Evolutionary conservation across 2,113 vertebrate species (phyloP), one percentile per base, ranked within the genome.

Genomic region (Tragelaphus imberbis): DNA sequence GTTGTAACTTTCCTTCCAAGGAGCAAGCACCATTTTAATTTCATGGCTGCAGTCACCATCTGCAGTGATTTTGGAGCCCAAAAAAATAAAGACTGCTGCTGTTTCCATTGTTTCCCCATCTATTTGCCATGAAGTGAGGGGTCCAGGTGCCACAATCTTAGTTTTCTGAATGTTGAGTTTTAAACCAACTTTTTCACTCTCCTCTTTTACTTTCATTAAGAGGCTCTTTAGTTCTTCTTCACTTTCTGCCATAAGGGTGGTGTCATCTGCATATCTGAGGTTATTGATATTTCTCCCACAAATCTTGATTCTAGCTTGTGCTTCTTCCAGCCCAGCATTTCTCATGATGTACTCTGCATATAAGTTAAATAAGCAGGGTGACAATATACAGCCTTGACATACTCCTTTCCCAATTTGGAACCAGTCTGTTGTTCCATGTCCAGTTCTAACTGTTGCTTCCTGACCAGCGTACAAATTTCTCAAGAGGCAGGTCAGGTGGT

Each of bases 21-120:
- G 16, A 36, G 63, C 16, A n/a, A 68, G 33, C 16, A 19, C 4
- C 16, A 44, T 68, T 68, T 19, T 68, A n/a, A 68, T n/a, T 68
- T 68, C 16, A n/a, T 68, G 63, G 16, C 63, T 2, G 7, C 63
- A 68, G 3, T n/a, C 30, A 65, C 30, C 63, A 65, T 65, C 16
- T n/a, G 1, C 2, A 4, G 0, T 65, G 15, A 65, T 65, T 65
- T 65, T 17, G 63, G 33, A 17, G 15, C 15, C 30, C 7, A 0
- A 0, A 1, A n/a, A 65, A 65, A 65, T n/a, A 65, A 65, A 65
- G 30, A 17, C 63, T 65, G 63, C 3, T 2, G 2, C 63, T 65
- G 63, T 65, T 65, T n/a, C 33, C 30, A 3, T 2, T 65, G 33
- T 65, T 65, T n/a, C 15, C 15, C 16, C 63, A n/a, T n/a, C 3